Evolutionary conservation across 2,113 vertebrate species (phyloP).

Genomic region (Saimiri boliviensis): DNA sequence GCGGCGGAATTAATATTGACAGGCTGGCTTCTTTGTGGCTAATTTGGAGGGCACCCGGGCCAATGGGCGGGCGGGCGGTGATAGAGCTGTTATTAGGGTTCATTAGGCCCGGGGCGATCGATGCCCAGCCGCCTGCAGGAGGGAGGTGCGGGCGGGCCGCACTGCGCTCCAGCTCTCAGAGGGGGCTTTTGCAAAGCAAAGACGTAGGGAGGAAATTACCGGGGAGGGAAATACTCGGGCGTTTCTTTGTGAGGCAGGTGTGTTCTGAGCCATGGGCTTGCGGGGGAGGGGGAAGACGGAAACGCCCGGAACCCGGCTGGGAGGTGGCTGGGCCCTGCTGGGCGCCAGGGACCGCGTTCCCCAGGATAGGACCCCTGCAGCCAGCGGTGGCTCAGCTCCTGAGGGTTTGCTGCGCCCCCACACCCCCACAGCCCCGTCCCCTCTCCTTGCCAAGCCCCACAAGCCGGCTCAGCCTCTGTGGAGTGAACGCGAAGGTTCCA

Average conservation of each 20-base stretch:
- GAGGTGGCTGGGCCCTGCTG: accelerated
- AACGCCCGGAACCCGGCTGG: accelerated
- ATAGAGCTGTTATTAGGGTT: conserved; percentile 96
- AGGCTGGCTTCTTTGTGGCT: conserved; percentile 91
- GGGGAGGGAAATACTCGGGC: background rate
- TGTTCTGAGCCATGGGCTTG: conserved; percentile 39
- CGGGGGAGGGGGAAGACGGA: background rate
- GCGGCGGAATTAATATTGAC: conserved; percentile 92
- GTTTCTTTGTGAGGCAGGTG: conserved; percentile 19
- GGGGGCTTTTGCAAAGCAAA: background rate
- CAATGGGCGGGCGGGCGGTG: conserved; percentile 89
- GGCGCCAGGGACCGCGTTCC: accelerated
- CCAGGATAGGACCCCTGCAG: background rate
- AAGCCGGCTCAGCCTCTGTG: accelerated
- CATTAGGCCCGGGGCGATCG: conserved; percentile 88
- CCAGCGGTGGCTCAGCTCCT: accelerated
- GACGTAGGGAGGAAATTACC: no score
- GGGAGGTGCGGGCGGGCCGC: conserved; percentile 53
- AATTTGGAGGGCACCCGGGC: conserved; percentile 92
- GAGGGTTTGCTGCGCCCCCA: no score
- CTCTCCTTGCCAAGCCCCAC: accelerated
- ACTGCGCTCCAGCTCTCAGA: conserved; percentile 48
- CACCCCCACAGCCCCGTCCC: no score
- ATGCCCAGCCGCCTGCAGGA: conserved; percentile 80
- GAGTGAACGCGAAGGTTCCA: background rate